phyloP scores from a whole-genome alignment of 2,888 invertebrate species.

The Hirtodrosophila cameraria region DNA sequence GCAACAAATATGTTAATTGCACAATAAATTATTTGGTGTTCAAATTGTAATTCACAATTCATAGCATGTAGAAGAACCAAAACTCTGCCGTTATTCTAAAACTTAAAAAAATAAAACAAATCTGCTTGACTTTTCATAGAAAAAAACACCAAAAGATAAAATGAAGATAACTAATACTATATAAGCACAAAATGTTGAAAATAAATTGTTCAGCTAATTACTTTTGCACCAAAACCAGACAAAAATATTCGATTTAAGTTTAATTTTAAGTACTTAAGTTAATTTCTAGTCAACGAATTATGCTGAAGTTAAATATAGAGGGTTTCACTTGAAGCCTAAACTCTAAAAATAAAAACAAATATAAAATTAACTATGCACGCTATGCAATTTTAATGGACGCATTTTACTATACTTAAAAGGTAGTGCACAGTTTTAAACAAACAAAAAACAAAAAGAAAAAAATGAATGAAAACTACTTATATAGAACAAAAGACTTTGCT shows the following conservation, averaged over 20 bases:
- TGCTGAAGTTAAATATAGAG: slow-evolving; percentile 63
- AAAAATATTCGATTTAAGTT: slow-evolving; percentile 31
- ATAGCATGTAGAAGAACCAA: slow-evolving; percentile 41
- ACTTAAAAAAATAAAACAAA: slow-evolving; percentile 19
- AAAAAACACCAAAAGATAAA: slow-evolving; percentile 36
- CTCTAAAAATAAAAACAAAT: slow-evolving; percentile 14
- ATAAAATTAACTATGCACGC: slow-evolving; percentile 47
- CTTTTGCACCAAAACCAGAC: slow-evolving; percentile 58
- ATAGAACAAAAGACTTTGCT: slow-evolving; percentile 79
- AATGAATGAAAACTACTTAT: slow-evolving; percentile 28
- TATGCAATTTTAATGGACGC: slow-evolving; percentile 63
- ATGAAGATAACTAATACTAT: slow-evolving; percentile 21
- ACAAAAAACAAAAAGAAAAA: slow-evolving; percentile 11
- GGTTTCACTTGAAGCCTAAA: slow-evolving; percentile 39
- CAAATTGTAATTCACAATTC: slow-evolving; percentile 13
- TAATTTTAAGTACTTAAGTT: slow-evolving; percentile 72
- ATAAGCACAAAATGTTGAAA: slow-evolving; percentile 41
- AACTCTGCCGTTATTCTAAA: slow-evolving; percentile 54
- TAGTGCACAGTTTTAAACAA: slow-evolving; percentile 69
- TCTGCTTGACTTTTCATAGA: slow-evolving; percentile 16
- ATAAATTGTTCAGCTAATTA: slow-evolving; percentile 40
- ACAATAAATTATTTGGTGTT: slow-evolving; percentile 12
- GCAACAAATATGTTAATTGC: slow-evolving; percentile 49
- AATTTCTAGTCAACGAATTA: slow-evolving; percentile 79
- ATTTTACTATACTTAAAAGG: slow-evolving; percentile 55